Evolutionary conservation across 2,797 vertebrate genomes (phyloP), one percentile per base, ranked within the genome.

Genomic region (Oreochromis grahami): DNA sequence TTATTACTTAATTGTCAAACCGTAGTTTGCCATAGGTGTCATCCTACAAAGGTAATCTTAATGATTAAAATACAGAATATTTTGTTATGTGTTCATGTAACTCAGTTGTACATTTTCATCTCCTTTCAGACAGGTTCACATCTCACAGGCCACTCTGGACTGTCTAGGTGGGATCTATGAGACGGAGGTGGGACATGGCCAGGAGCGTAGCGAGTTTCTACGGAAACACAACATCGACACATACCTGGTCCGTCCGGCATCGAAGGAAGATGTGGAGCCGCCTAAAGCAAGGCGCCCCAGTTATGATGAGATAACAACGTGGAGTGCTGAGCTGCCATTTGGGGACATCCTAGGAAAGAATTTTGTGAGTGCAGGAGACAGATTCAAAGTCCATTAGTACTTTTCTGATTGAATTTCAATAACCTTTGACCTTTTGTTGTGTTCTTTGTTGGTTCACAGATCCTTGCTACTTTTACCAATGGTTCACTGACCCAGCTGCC

Each of bases 261-360:
- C 6, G 1, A 41, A 41, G 17, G 80, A 87, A 15, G 83, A 88
- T 10, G 26, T 12, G 14, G 52, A 88, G 50, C 84, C 65, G 0
- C 87, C 72, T 1, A 90, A 65, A 55, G 76, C 36, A 1, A 72
- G 90, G 7, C 90, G 90, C 1, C 86, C 78, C 1, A 93, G 91
- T 38, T 86, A 87, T 2, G 91, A 90, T 1, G 83, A 90, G 29
- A 82, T 87, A 70, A 89, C 90, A 1, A 76, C 97, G 2, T 98
- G 98, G 98, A 98, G 97, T 81, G 97, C 98, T 0, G 98, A 98
- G 82, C 96, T 98, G 89, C 97, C 98, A 3, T 98, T 98, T 51
- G 97, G 97, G 92, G 98, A 98, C 92, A 98, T 79, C 43, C 86
- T 93, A 29, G 90, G 90, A 2, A 93, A 88, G 87, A 93, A 85